A percentile compares a stretch with the other conserved stretches of the same genome.
phyloP scores from a whole-genome alignment of 2,797 vertebrate genomes.

The Pterois miles region DNA sequence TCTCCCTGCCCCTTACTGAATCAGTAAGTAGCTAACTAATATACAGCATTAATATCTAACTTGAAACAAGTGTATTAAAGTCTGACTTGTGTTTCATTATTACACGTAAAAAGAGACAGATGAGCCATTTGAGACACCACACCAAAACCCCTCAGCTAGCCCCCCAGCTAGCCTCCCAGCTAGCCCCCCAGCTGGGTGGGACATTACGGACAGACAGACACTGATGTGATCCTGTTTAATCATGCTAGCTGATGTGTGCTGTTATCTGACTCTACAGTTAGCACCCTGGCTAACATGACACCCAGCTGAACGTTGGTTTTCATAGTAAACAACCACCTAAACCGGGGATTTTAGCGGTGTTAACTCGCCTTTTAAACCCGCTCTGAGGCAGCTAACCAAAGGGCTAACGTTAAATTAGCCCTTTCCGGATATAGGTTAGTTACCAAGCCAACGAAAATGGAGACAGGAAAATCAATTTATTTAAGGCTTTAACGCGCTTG shows the following conservation, averaged over 20 bases:
- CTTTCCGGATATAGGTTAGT: slow-evolving; percentile 21
- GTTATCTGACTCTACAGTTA: accelerated
- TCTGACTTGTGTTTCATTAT: not conserved
- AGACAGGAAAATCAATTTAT: not conserved
- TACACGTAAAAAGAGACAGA: not conserved
- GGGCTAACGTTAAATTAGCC: slow-evolving; percentile 14
- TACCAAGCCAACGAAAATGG: not conserved
- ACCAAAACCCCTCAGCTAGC: slow-evolving; percentile 14
- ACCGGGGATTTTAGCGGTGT: not conserved
- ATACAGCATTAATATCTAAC: not conserved
- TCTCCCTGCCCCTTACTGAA: not conserved
- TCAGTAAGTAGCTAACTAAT: not conserved
- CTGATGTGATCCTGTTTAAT: too few species aligned
- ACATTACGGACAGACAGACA: too few species aligned
- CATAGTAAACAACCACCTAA: not conserved
- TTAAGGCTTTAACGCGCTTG: not conserved
- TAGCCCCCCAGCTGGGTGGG: too few species aligned
- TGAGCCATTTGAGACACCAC: not conserved
- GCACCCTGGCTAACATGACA: not conserved
- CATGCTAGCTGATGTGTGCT: not conserved
- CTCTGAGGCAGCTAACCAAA: not conserved
- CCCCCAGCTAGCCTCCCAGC: too few species aligned
- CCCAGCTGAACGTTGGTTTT: not conserved
- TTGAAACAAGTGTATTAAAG: too few species aligned
- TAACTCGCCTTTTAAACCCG: slow-evolving; percentile 6